Evolutionary conservation across 2,797 vertebrate genomes (phyloP).

Genomic region (Acipenser ruthenus): DNA sequence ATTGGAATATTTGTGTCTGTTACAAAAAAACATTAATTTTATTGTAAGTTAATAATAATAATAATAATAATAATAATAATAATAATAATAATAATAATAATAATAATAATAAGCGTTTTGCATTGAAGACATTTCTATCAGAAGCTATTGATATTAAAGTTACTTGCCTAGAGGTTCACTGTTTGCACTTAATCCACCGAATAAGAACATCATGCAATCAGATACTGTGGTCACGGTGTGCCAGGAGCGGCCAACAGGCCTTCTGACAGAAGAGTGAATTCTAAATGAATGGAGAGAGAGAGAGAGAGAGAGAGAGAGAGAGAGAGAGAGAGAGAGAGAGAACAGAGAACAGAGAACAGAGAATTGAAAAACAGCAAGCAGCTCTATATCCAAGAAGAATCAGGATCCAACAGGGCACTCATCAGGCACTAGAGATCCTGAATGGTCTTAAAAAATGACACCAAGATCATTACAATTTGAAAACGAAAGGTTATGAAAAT

Average conservation of each 20-base stretch:
- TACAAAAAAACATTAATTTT: too few species aligned
- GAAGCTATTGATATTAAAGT: not conserved
- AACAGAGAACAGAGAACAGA: slow-evolving; percentile 10
- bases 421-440: too few species aligned
- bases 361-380: not conserved
- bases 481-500: too few species aligned
- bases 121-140: not conserved
- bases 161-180: slow-evolving; percentile 86
- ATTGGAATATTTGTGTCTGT: too few species aligned
- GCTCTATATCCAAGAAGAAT: too few species aligned
- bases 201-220: slow-evolving; percentile 77
- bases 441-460: too few species aligned
- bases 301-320: slow-evolving; percentile 9
- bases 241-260: slow-evolving; percentile 83
- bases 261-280: slow-evolving; percentile 30
- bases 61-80: too few species aligned
- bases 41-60: not conserved
- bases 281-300: slow-evolving; percentile 29
- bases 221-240: slow-evolving; percentile 79
- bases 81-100: not conserved
- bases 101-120: not conserved
- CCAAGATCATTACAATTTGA: too few species aligned
- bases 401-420: too few species aligned
- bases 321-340: slow-evolving; percentile 3
- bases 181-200: slow-evolving; percentile 84